These are phyloP conservation scores for Camponotus pennsylvanicus DNA, from an alignment of 1,140 invertebrate genomes.

Conservation along the genomic window DNA sequence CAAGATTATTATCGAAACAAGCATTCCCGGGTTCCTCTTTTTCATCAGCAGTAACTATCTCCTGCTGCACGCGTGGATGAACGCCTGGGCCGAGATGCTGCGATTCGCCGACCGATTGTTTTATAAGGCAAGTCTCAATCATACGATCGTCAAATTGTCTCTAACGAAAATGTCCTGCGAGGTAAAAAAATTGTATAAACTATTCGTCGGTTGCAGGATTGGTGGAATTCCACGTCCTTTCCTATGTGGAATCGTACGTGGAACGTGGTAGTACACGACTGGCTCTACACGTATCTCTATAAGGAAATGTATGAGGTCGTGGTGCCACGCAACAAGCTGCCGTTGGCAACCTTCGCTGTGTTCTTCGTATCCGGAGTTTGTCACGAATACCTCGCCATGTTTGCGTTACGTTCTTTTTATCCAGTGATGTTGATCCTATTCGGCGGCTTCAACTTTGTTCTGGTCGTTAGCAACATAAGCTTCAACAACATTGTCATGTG, in stretches of 20 bases:
- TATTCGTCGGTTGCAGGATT: conserved; percentile 89
- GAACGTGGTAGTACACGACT: conserved; percentile 98
- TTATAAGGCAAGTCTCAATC: conserved; percentile 88
- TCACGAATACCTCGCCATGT: conserved; percentile 94
- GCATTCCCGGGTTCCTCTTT: conserved; percentile 91
- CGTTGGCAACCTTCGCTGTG: conserved; percentile 87
- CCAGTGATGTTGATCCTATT: conserved; percentile 93
- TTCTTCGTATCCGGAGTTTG: conserved; percentile 91
- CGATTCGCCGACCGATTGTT: conserved; percentile 95
- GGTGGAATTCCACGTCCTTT: conserved; percentile 97
- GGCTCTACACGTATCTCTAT: conserved; percentile 97
- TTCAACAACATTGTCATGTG: conserved; percentile 94
- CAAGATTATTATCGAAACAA: conserved; percentile 90
- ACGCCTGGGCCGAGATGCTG: conserved; percentile 95
- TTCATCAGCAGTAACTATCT: conserved; percentile 94
- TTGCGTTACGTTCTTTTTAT: conserved; percentile 94
- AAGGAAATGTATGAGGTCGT: conserved; percentile 91
- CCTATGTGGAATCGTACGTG: conserved; percentile 96
- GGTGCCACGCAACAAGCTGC: conserved; percentile 84
- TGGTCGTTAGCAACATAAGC: conserved; percentile 84
- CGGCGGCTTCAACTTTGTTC: conserved; percentile 83
- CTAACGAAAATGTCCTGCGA: no score
- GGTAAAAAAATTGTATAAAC: no score
- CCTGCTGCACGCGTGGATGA: conserved; percentile 95
- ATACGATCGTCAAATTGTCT: no score